Base-by-base conservation (phyloP, 1,140 invertebrate species). In the Radopholus similis region DNA sequence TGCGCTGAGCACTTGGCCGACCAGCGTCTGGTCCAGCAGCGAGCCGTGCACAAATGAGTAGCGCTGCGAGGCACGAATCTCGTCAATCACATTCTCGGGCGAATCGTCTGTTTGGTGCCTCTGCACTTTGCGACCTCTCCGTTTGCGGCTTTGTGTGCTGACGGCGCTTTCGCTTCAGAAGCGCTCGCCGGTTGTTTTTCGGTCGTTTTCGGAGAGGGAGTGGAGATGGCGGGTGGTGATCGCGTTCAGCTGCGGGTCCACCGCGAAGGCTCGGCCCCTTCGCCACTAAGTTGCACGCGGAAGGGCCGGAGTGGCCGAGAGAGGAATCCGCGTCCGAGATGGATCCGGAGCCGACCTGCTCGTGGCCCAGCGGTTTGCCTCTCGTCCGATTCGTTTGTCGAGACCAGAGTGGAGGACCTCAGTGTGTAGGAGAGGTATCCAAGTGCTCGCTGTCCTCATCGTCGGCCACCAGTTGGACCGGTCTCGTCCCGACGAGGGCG, bases 231-330 rank as follows among this genome's bases (percentile, higher is more conserved):
- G 88, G 0, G 92, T 91, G 0, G 92, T 94, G 49, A 90, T 87
- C 18, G 96, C 82, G 26, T 88, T 88, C 0, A 91, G 83, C 47
- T 81, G 89, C 73, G 90, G 89, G 72, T 92, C 91, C 4, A 97
- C 83, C 5, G 90, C 85, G 82, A 97, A 97, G 4, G 89, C 88
- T 89, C 88, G 9, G 89, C 90, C 66, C 91, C 89, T 80, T 95
- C 93, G 0, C 93, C 93, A n/a, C 72, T 73, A 72, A 97, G 90
- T 76, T 95, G 91, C 81, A 92, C 94, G 0, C 89, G 91, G 81
- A 93, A 97, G 0, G 95, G 9, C 87, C 88, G 0, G 89, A 89
- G 81, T 97, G 96, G 23, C 47, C 47, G 0, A 90, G 90, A 0
- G 87, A 82, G 1, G 89, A 87, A 81, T 98, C 95, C 26, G 88